phyloP scores from a whole-genome alignment of 2,113 vertebrate genomes.

The Cololabis saira region DNA sequence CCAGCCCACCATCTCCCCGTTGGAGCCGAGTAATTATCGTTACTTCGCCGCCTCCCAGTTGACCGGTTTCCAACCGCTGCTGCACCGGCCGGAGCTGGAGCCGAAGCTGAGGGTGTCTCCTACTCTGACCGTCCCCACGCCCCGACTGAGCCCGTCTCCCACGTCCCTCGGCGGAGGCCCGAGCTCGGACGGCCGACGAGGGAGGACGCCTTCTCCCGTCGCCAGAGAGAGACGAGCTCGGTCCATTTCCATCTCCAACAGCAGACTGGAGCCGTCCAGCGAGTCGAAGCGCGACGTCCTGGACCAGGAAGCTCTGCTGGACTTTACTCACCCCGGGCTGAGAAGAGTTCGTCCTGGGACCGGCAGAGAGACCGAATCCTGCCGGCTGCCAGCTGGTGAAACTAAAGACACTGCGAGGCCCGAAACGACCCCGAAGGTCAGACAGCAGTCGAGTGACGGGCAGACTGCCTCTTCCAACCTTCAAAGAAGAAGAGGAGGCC shows the following conservation, averaged over 20 bases:
- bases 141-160: slow-evolving; percentile 59
- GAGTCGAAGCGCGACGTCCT: slow-evolving; percentile 41
- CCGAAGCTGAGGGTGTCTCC: slow-evolving; percentile 51
- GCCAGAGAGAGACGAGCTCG: slow-evolving; percentile 53
- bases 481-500: slow-evolving; percentile 36
- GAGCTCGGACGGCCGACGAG: slow-evolving; percentile 22
- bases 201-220: slow-evolving; percentile 45
- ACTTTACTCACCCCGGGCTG: slow-evolving; percentile 39
- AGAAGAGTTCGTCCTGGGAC: slow-evolving; percentile 9
- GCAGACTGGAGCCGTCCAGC: slow-evolving; percentile 9
- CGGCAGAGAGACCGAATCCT: slow-evolving; percentile 20
- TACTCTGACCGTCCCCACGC: slow-evolving; percentile 48
- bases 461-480: slow-evolving; percentile 30
- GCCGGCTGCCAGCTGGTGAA: slow-evolving; percentile 43
- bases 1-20: slow-evolving; percentile 26
- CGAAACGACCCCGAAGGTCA: slow-evolving; percentile 37
- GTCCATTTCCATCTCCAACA: slow-evolving; percentile 67
- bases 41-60: slow-evolving; percentile 22
- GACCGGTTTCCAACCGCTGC: slow-evolving; percentile 27
- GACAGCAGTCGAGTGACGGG: slow-evolving; percentile 16
- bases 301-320: slow-evolving; percentile 52
- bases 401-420: slow-evolving; percentile 36
- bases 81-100: slow-evolving; percentile 13
- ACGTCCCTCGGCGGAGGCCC: slow-evolving; percentile 27
- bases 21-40: slow-evolving; percentile 46